Evolutionary conservation across 53 echinoderm and acorn worm species (phyloP).

Genomic region (Holothuria leucospilota): DNA sequence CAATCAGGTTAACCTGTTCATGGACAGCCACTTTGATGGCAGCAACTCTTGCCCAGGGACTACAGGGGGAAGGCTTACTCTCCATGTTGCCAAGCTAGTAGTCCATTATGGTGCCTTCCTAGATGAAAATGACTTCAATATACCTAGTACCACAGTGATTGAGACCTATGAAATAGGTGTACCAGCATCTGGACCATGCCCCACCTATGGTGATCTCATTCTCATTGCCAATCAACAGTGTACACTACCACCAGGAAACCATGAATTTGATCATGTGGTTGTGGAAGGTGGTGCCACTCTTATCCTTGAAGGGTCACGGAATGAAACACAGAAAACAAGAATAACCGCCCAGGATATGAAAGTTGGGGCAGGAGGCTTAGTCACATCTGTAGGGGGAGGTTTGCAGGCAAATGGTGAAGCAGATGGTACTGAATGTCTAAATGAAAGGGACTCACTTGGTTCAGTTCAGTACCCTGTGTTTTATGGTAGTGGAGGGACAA

Average conservation of each 20-base stretch:
- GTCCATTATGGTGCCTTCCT: conserved; percentile 57
- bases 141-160: conserved; percentile 31
- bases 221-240: conserved; percentile 69
- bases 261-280: conserved; percentile 59
- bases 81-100: conserved; percentile 59
- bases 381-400: conserved; percentile 68
- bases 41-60: conserved; percentile 48
- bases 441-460: conserved; percentile 73
- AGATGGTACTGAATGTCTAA: conserved; percentile 58
- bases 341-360: conserved; percentile 55
- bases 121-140: conserved; percentile 29
- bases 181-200: background rate
- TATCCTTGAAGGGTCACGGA: conserved; percentile 57
- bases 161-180: conserved; percentile 45
- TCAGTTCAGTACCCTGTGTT: conserved; percentile 55
- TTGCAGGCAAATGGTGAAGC: conserved; percentile 43
- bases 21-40: conserved; percentile 41
- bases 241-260: conserved; percentile 57
- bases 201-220: conserved; percentile 16
- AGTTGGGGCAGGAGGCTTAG: conserved; percentile 69
- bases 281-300: conserved; percentile 77
- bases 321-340: conserved; percentile 52
- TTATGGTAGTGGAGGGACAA: conserved; percentile 73
- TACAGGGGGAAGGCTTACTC: conserved; percentile 45
- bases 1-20: conserved; percentile 49